Evolutionary conservation across 1,140 invertebrate species (phyloP).

Genomic region (Drosophila arawakana): DNA sequence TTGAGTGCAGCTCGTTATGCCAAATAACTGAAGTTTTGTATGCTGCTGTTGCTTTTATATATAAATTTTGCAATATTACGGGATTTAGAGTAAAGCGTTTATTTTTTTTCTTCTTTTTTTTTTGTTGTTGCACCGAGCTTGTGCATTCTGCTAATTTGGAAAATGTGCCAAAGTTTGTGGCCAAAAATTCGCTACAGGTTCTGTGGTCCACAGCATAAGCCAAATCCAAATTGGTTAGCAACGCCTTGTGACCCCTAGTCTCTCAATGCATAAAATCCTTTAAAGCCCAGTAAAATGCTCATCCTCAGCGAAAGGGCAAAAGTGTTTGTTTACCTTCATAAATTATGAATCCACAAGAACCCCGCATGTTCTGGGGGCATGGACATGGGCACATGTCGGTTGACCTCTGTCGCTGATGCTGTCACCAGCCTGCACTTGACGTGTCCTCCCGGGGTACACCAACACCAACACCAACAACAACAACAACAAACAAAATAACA

Average conservation of each 20-base stretch:
- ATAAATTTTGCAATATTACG: constrained; percentile 55
- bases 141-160: constrained; percentile 63
- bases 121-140: constrained; percentile 18
- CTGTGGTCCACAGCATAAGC: constrained; percentile 25
- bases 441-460: constrained; percentile 19
- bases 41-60: constrained; percentile 53
- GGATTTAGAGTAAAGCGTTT: constrained; percentile 18
- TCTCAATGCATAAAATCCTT: constrained; percentile 46
- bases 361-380: constrained; percentile 40
- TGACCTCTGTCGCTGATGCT: constrained; percentile 51
- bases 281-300: constrained; percentile 49
- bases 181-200: constrained; percentile 49
- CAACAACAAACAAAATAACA: constrained; percentile 10
- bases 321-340: constrained; percentile 82
- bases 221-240: constrained; percentile 45
- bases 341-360: constrained; percentile 75
- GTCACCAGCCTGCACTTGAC: constrained; percentile 46
- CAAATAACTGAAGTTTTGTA: constrained; percentile 63
- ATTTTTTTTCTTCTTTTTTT: too few species aligned
- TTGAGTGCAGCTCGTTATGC: constrained; percentile 73
- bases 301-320: constrained; percentile 38
- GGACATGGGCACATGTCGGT: constrained; percentile 50
- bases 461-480: constrained; percentile 15
- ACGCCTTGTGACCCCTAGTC: background rate
- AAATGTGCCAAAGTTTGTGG: constrained; percentile 61